Conservation (phyloP, 1,140 invertebrate species). For the Luehdorfia chinensis region DNA sequence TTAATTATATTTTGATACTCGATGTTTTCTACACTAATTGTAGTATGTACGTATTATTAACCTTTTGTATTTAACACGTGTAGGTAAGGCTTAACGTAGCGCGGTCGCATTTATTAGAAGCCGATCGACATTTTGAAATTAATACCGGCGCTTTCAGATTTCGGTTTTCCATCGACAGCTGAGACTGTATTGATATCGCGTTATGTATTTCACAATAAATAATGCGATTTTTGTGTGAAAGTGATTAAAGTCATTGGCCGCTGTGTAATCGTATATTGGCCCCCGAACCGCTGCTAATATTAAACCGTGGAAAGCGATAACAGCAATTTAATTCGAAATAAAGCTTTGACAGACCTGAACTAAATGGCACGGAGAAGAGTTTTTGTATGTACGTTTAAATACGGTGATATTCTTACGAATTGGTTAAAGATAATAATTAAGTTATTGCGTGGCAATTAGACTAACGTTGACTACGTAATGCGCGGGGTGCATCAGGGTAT, state of each 20-base stretch:
- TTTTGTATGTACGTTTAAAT: constrained; percentile 43
- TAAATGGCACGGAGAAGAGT: constrained; percentile 23
- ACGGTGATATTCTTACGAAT: constrained; percentile 74
- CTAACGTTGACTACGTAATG: constrained; percentile 61
- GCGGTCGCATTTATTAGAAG: constrained; percentile 57
- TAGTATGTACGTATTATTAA: constrained; percentile 59
- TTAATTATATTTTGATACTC: constrained; percentile 77
- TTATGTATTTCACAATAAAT: not conserved
- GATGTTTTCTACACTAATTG: constrained; percentile 73
- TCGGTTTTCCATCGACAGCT: constrained; percentile 8
- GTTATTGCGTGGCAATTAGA: constrained; percentile 73
- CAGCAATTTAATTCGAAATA: constrained; percentile 5
- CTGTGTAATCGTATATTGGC: constrained; percentile 1
- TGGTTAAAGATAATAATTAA: constrained; percentile 75
- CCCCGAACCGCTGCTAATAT: constrained; percentile 1
- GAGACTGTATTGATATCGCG: not conserved
- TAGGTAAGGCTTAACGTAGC: constrained; percentile 48
- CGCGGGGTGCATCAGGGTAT: constrained; percentile 78
- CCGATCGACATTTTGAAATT: constrained; percentile 9
- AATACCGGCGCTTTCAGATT: constrained; percentile 13
- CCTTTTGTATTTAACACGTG: constrained; percentile 62
- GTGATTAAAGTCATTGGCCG: too few relatives aligned
- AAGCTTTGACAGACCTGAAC: constrained; percentile 1
- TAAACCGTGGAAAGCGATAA: not conserved
- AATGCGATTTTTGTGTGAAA: too few relatives aligned